phyloP scores from a whole-genome alignment of 2,113 vertebrate genomes.

The Tympanuchus pallidicinctus region DNA sequence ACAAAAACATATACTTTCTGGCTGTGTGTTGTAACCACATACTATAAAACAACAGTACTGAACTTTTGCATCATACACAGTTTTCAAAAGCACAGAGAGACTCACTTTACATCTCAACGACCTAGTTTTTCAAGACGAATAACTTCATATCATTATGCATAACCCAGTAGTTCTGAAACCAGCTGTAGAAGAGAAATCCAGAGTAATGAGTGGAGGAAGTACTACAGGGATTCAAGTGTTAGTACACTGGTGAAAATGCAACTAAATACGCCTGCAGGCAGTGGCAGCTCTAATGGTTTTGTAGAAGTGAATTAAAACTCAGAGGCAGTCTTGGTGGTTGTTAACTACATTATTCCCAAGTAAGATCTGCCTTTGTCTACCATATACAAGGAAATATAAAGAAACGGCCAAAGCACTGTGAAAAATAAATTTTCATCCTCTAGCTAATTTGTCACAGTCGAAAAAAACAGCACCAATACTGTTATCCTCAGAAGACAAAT shows the following conservation, averaged over 20 bases:
- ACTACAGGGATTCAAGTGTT: conserved; percentile 11
- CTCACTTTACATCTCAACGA: not conserved
- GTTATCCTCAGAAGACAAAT: not conserved
- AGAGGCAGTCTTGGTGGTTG: not conserved
- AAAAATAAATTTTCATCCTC: not conserved
- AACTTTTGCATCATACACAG: not conserved
- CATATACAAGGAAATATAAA: not conserved
- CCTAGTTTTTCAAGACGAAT: conserved; percentile 23
- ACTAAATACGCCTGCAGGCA: conserved; percentile 21
- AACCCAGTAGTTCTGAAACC: conserved; percentile 20
- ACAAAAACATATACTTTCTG: not conserved
- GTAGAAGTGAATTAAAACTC: not conserved
- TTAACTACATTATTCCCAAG: not conserved
- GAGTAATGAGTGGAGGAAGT: conserved; percentile 1
- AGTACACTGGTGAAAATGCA: not conserved
- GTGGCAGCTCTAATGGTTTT: not conserved
- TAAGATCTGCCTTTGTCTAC: not conserved
- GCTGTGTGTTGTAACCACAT: not conserved
- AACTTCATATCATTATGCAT: not conserved
- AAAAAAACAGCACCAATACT: not conserved
- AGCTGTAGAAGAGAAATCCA: not conserved
- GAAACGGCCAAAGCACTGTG: not conserved
- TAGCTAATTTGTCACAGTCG: not conserved
- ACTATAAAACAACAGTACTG: not conserved
- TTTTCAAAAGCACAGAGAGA: not conserved